Percentiles rank a stretch among this genome's conserved stretches.
Conservation (phyloP, 2,888 invertebrate species). For the Busseola fusca region DNA sequence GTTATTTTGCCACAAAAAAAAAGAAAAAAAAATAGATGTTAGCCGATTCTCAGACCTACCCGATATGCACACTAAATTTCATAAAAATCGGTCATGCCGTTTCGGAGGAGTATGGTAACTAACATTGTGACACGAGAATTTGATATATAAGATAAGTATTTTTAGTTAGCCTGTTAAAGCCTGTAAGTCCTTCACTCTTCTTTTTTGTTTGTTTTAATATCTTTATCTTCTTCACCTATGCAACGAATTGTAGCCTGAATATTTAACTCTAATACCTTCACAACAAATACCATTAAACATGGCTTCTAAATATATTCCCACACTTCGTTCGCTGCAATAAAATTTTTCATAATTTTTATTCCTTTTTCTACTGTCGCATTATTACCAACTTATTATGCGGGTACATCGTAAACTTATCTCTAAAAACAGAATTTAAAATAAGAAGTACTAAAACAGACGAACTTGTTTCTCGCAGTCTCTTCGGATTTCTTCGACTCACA, state of each 20-base stretch:
- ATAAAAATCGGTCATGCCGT: no score
- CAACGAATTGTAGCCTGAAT: neutral
- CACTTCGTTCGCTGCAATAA: conserved; percentile 1
- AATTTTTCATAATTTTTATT: conserved; percentile 12
- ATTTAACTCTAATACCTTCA: neutral
- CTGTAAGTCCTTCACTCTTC: neutral
- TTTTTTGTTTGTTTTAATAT: neutral
- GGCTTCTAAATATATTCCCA: conserved; percentile 3
- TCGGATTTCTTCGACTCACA: conserved; percentile 51
- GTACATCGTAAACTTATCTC: conserved; percentile 48
- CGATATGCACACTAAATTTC: no score
- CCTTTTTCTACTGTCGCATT: conserved; percentile 5
- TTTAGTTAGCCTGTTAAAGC: neutral
- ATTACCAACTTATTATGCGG: conserved; percentile 38
- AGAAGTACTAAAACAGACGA: conserved; percentile 44
- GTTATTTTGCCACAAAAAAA: no score
- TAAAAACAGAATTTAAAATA: conserved; percentile 45
- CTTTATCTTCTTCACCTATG: neutral
- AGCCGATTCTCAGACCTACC: no score
- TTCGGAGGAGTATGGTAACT: no score
- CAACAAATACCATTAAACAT: neutral
- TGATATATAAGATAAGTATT: neutral
- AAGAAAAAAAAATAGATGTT: no score
- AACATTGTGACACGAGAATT: no score
- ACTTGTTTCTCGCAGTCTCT: conserved; percentile 43